Conservation (phyloP, 2,113 vertebrate species). For the Cyphomyrus discorhynchus region DNA sequence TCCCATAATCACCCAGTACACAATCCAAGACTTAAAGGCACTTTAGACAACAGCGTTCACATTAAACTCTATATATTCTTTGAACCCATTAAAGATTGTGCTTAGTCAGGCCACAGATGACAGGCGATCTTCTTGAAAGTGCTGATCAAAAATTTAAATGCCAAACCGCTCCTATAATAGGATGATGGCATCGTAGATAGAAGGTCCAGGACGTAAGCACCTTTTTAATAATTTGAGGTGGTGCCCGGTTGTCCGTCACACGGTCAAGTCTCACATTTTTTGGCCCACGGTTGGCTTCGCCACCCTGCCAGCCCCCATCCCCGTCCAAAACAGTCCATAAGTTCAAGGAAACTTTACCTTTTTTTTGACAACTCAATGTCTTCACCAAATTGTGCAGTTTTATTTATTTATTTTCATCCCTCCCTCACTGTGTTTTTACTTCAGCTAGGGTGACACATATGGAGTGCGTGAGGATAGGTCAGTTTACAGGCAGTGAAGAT, state of each 20-base stretch:
- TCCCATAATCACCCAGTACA: not conserved
- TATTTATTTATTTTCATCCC: not conserved
- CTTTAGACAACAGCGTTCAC: not conserved
- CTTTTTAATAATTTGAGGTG: not conserved
- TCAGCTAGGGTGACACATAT: not conserved
- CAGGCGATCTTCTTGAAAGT: not conserved
- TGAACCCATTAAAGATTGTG: not conserved
- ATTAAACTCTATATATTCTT: not conserved
- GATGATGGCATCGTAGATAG: not conserved
- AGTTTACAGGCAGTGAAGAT: not conserved
- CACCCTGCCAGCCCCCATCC: not conserved
- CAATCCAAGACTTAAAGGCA: not conserved
- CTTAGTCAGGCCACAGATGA: not conserved
- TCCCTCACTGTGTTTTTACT: not conserved
- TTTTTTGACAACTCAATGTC: not conserved
- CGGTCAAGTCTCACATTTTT: not conserved
- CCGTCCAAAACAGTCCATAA: not conserved
- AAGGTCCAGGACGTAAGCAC: not conserved
- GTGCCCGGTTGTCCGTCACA: not conserved
- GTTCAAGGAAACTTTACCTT: not conserved
- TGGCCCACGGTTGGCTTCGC: not conserved
- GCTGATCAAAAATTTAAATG: not conserved
- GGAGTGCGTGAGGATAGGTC: not conserved
- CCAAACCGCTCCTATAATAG: not conserved
- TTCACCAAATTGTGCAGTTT: not conserved